Percentiles rank a stretch among this genome's conserved stretches.
phyloP scores from a whole-genome alignment of 2,888 invertebrate genomes.

The Himalopsyche tibetana region DNA sequence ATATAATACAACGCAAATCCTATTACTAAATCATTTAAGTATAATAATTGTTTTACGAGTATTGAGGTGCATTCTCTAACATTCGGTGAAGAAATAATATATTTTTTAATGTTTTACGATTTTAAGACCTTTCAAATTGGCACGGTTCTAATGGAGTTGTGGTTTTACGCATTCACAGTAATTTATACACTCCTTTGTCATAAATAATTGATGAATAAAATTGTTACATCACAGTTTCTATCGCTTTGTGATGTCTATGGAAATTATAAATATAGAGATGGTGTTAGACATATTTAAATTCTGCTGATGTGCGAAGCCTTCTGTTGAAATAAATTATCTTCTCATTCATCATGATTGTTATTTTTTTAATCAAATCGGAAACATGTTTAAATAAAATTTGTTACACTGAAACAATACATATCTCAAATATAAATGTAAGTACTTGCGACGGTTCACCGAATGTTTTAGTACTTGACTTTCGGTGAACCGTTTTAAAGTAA shows the following conservation, averaged over 20 bases:
- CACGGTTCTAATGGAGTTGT: not conserved
- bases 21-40: constrained; percentile 35
- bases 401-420: not conserved
- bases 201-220: not conserved
- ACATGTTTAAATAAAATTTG: not conserved
- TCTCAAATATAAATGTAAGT: not conserved
- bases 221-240: not conserved
- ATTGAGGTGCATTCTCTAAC: constrained; percentile 15
- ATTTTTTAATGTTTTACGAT: constrained; percentile 13
- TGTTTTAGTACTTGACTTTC: not conserved
- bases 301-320: constrained; percentile 8
- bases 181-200: not conserved
- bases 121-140: not conserved
- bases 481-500: too few relatives aligned
- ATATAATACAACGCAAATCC: not conserved
- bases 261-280: not conserved
- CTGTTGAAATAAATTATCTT: constrained; percentile 10
- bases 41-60: not conserved
- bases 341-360: constrained; percentile 4
- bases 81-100: constrained; percentile 13
- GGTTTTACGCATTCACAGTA: not conserved
- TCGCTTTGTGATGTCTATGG: not conserved
- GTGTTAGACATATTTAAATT: not conserved
- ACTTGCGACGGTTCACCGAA: not conserved
- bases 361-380: constrained; percentile 3